A percentile compares a stretch with the other conserved stretches of the same genome.
These are phyloP conservation scores for Aporophyla lueneburgensis DNA, from an alignment of 2,888 invertebrate genomes.

Conservation along the genomic window DNA sequence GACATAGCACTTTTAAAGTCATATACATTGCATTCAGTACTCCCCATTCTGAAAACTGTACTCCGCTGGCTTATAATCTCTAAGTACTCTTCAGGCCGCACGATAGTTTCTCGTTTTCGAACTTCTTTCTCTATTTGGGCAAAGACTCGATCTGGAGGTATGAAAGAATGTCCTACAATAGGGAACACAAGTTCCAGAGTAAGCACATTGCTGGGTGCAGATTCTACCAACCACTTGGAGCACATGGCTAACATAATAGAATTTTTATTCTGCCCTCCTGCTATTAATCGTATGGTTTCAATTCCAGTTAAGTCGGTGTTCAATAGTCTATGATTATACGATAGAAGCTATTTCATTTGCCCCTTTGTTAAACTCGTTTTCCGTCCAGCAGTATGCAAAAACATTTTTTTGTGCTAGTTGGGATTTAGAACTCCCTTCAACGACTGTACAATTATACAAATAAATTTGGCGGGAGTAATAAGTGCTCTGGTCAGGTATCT, in stretches of 20 bases:
- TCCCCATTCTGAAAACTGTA: not conserved
- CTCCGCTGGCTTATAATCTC: not conserved
- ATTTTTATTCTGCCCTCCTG: not conserved
- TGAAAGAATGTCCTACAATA: not conserved
- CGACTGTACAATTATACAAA: not conserved
- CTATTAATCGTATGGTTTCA: not conserved
- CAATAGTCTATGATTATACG: not conserved
- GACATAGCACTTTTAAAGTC: constrained; percentile 3
- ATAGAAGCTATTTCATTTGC: not conserved
- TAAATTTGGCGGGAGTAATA: not conserved
- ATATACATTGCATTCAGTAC: not conserved
- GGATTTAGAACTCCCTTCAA: not conserved
- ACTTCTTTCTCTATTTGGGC: not conserved
- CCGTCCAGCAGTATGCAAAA: not conserved
- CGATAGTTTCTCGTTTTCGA: not conserved
- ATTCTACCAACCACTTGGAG: not conserved
- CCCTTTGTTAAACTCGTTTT: not conserved
- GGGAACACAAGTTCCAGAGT: not conserved
- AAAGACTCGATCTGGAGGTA: not conserved
- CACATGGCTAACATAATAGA: constrained; percentile 2
- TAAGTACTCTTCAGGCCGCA: not conserved
- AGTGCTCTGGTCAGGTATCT: not conserved
- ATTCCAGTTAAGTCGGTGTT: not conserved
- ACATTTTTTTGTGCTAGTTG: not conserved
- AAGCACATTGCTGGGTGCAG: not conserved